Base-by-base conservation (phyloP, 2,797 vertebrate genomes). In the Sparidentex hasta region DNA sequence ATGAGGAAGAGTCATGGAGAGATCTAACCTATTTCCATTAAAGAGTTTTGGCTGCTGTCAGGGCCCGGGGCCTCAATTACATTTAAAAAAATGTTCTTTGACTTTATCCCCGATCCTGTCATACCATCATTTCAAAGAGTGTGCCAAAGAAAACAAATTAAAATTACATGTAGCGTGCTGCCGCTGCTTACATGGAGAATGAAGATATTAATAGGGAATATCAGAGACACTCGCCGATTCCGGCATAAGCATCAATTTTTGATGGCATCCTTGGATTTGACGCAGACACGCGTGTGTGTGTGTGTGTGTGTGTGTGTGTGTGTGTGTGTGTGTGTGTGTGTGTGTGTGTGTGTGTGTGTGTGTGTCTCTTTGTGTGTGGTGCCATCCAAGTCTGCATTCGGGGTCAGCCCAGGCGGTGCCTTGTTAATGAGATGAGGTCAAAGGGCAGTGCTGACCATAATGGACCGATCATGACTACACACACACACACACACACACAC, bases 21-120 rank as follows among this genome's bases (percentile, higher is more conserved):
- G 88, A 84, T 80, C 81, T 80, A 92, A 91, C 90, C 91, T 82
- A 91, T 89, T 93, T 92, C 58, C 84, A 82, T 87, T 78, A 86
- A 87, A 82, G 44, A 77, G 66, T 66, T 74, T 86, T 70, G 33
- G 71, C 76, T 77, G 76, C 65, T 59, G 71, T 79, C 65, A 38
- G 44, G 56, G 80, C 88, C 83, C 9, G 17, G 74, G 80, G 88
- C 84, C 78, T 86, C 77, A 86, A 85, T 93, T 85, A 73, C 73
- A 62, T 0, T 44, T 6, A 41, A 50, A 52, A 68, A 52, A 59
- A 11, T 4, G 0, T 50, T 64, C 61, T 65, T 52, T 66, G 71
- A 81, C 84, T 87, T 83, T 18, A 72, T 50, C 46, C 65, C 54
- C 13, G 65, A 83, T 83, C 81, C 64, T 71, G 86, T 83, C 82